Percentiles rank a stretch among this genome's conserved stretches.
Evolutionary conservation across 2,113 vertebrate genomes (phyloP).

Genomic region (Barbus barbus): DNA sequence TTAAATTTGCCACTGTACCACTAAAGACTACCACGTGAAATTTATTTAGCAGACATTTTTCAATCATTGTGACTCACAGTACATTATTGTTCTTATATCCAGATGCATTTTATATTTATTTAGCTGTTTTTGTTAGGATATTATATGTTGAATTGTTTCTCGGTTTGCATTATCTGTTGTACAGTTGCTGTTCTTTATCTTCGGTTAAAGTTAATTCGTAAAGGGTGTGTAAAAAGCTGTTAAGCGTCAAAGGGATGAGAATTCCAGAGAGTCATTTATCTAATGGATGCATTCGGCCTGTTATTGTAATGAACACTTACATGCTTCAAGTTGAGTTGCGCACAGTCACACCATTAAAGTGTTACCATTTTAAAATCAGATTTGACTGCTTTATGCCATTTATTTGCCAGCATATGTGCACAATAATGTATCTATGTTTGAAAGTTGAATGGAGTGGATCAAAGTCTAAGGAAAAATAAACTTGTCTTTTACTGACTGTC

Average conservation of each 20-base stretch:
- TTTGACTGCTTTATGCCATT: slow-evolving; percentile 26
- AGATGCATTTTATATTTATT: not conserved
- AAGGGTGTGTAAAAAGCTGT: slow-evolving; percentile 47
- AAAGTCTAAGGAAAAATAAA: slow-evolving; percentile 44
- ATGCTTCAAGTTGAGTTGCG: not conserved
- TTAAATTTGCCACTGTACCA: not conserved
- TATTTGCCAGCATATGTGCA: slow-evolving; percentile 32
- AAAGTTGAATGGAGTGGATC: slow-evolving; percentile 11
- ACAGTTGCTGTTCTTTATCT: not conserved
- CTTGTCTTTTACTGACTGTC: not conserved
- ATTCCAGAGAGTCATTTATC: not conserved
- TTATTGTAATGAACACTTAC: slow-evolving; percentile 14
- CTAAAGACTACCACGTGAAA: not conserved
- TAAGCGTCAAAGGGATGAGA: not conserved
- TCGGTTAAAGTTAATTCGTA: slow-evolving; percentile 1
- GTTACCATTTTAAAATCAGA: not conserved
- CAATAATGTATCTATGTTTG: not conserved
- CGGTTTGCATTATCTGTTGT: not conserved
- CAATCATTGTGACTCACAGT: not conserved
- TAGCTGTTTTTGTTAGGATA: not conserved
- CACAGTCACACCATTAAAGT: not conserved
- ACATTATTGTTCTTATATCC: not conserved
- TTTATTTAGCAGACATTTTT: not conserved
- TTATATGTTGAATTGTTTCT: not conserved
- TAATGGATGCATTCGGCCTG: slow-evolving; percentile 31